phyloP scores from a whole-genome alignment of 2,797 vertebrate genomes.

The Apogon hyalosoma region DNA sequence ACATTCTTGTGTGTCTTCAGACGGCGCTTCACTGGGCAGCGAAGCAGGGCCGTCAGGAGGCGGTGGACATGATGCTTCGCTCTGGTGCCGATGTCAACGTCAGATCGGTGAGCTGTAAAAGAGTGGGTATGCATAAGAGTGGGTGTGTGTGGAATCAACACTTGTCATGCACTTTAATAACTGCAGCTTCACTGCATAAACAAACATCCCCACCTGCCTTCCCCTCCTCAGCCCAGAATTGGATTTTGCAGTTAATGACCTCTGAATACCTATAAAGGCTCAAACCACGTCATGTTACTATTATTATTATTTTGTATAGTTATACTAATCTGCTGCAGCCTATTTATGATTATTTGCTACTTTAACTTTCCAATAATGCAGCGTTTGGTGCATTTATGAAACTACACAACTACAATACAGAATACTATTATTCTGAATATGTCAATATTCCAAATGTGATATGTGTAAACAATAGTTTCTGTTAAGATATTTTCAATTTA shows the following conservation, averaged over 20 bases:
- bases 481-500: too few relatives aligned
- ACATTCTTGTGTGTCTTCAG: slow-evolving; percentile 69
- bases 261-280: too few relatives aligned
- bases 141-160: slow-evolving; percentile 3
- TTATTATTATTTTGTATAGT: too few relatives aligned
- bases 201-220: neutral
- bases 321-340: too few relatives aligned
- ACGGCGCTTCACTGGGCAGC: slow-evolving; percentile 85
- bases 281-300: too few relatives aligned
- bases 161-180: neutral
- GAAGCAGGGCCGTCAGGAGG: slow-evolving; percentile 83
- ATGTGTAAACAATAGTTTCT: too few relatives aligned
- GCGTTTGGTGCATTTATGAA: too few relatives aligned
- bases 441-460: too few relatives aligned
- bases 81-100: slow-evolving; percentile 84
- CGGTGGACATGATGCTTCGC: slow-evolving; percentile 83
- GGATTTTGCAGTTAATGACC: neutral
- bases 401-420: too few relatives aligned
- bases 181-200: slow-evolving; percentile 15
- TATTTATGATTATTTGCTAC: too few relatives aligned
- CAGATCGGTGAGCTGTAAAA: slow-evolving; percentile 80
- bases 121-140: slow-evolving; percentile 18
- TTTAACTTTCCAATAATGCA: too few relatives aligned
- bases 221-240: neutral
- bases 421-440: too few relatives aligned